Conservation (phyloP, 2,797 vertebrate species). For the Arrhamphus sclerolepis region DNA sequence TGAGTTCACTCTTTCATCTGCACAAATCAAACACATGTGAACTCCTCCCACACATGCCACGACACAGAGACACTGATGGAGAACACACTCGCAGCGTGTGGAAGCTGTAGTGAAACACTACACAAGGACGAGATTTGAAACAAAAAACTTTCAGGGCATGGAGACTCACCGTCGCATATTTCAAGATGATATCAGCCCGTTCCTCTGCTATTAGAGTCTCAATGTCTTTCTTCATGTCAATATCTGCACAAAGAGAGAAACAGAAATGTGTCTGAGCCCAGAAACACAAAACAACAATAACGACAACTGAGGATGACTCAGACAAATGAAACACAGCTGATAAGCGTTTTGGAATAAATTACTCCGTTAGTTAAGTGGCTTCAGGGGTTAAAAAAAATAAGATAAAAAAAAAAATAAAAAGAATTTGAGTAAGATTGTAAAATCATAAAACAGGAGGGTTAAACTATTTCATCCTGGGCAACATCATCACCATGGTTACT, state of each 20-base stretch:
- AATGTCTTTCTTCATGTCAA: slow-evolving; percentile 94
- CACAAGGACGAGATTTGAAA: too few relatives aligned
- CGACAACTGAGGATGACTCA: slow-evolving; percentile 18
- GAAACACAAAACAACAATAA: neutral
- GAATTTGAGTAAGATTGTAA: too few relatives aligned
- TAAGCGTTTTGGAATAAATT: too few relatives aligned
- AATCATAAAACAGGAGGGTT: too few relatives aligned
- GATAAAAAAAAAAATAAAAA: too few relatives aligned
- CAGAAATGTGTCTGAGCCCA: neutral
- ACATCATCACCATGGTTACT: too few relatives aligned
- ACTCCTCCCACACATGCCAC: slow-evolving; percentile 31
- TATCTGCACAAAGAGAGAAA: slow-evolving; percentile 72
- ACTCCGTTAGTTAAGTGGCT: too few relatives aligned
- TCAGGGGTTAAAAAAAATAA: too few relatives aligned
- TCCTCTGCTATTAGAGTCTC: slow-evolving; percentile 89
- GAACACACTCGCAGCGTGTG: too few relatives aligned
- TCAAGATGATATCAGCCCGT: slow-evolving; percentile 87
- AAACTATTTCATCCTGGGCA: too few relatives aligned
- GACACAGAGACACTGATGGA: neutral
- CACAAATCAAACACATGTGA: slow-evolving; percentile 20
- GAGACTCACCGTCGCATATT: slow-evolving; percentile 86
- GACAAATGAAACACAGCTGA: neutral
- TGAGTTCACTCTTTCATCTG: slow-evolving; percentile 15
- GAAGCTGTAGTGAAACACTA: too few relatives aligned
- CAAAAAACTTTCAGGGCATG: too few relatives aligned